These are phyloP conservation scores for Agriotes lineatus DNA, from an alignment of 2,888 invertebrate genomes.

Conservation along the genomic window DNA sequence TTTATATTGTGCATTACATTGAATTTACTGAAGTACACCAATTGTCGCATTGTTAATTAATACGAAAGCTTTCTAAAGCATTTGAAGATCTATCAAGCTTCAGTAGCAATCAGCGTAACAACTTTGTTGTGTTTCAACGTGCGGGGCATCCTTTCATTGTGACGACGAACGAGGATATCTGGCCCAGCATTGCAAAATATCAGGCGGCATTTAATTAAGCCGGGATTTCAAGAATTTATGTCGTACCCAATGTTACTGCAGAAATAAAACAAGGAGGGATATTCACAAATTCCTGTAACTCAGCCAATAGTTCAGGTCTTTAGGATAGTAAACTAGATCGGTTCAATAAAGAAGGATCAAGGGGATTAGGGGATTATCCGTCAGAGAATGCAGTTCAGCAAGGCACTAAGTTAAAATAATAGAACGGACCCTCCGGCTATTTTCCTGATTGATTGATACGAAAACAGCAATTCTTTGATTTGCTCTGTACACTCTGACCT, in stretches of 20 bases:
- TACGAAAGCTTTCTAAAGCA: no score
- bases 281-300: constrained; percentile 23
- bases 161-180: no score
- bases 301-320: constrained; percentile 19
- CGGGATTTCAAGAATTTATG: constrained; percentile 18
- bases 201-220: constrained; percentile 9
- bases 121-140: no score
- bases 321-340: constrained; percentile 23
- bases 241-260: constrained; percentile 14
- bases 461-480: constrained; percentile 10
- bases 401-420: constrained; percentile 25
- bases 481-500: neutral
- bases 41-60: no score
- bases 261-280: constrained; percentile 17
- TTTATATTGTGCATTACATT: no score
- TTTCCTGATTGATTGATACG: constrained; percentile 18
- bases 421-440: constrained; percentile 9
- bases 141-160: no score
- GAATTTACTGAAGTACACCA: no score
- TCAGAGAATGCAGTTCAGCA: constrained; percentile 14
- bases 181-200: neutral
- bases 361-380: constrained; percentile 5
- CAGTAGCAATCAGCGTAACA: no score
- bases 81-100: no score
- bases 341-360: constrained; percentile 23